Evolutionary conservation across 2,888 invertebrate genomes (phyloP), one percentile per base, ranked within the genome.

Genomic region (Melikaiella ostensackeni): DNA sequence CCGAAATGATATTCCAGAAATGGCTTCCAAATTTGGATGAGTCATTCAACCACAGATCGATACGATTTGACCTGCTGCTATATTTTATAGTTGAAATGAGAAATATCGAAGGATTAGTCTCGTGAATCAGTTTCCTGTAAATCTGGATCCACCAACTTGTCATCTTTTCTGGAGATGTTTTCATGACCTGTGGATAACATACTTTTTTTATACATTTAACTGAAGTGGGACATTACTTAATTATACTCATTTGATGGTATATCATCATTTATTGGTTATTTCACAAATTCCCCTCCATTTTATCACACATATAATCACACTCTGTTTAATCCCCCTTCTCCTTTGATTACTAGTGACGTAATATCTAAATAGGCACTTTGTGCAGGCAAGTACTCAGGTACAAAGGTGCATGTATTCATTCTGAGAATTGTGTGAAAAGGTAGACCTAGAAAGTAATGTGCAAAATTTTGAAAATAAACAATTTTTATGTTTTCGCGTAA

Each of bases 241-340:
- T 55, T 38, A 38, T 38, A 13, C 11, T 38, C 38, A 13, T 38
- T 38, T 38, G 13, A 38, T 38, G 4, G 38, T 38, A 38, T 13
- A 38, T 38, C 11, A 11, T 13, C 38, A 38, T 38, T 13, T 13
- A 38, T 46, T 27, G n/a, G 46, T 70, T 33, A 70, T 33, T 50
- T 55, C 2, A 70, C 55, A 70, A 21, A 70, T n/a, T 70, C 50
- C 27, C 70, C 70, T 70, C 21, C 50, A 19, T 30, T 70, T 70
- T 70, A 55, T 70, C 30, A 30, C 46, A 66, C 16, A 27, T 1
- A n/a, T 27, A 27, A 7, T 35, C 33, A 30, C 30, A 46, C 50
- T 70, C 30, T 13, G 50, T 70, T 50, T 27, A 59, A 59, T 50
- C 70, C 70, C 70, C 42, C 50, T 70, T 55, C 70, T 70, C 46